phyloP scores from a whole-genome alignment of 2,797 vertebrate genomes.

The Phyllotis vaccarum region DNA sequence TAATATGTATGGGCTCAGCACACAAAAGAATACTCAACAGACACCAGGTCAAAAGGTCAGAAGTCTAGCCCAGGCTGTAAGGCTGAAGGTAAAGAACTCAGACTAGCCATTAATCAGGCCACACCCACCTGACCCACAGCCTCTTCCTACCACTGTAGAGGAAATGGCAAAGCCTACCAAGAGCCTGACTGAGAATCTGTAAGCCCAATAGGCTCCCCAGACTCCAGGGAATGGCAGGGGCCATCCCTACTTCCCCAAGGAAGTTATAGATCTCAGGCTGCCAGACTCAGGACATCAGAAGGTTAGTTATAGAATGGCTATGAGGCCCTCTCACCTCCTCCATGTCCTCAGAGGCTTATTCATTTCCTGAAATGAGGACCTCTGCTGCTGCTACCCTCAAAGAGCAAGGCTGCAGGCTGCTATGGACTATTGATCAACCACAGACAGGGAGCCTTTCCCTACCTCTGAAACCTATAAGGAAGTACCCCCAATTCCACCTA shows the following conservation, averaged over 20 bases:
- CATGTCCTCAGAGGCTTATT: not conserved
- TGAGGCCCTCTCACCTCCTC: not conserved
- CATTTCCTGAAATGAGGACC: not conserved
- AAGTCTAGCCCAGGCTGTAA: rapidly evolving
- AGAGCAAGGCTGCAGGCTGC: not conserved
- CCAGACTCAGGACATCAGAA: not conserved
- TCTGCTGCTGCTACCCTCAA: not conserved
- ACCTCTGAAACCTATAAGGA: not conserved
- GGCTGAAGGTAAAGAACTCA: not conserved
- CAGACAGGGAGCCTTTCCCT: not conserved
- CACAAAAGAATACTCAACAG: not conserved
- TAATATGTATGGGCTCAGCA: rapidly evolving
- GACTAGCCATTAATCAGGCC: not conserved
- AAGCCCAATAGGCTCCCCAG: not conserved
- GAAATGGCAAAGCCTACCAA: not conserved
- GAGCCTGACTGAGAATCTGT: not conserved
- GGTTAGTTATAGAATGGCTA: not conserved
- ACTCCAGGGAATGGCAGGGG: not conserved
- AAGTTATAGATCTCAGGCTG: not conserved
- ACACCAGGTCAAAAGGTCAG: not conserved
- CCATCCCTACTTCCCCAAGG: no score
- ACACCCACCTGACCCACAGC: not conserved
- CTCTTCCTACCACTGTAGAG: not conserved
- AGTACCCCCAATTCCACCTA: not conserved
- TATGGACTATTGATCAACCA: not conserved